Conservation (phyloP, 2,888 invertebrate genomes). For the Erebia ligea region DNA sequence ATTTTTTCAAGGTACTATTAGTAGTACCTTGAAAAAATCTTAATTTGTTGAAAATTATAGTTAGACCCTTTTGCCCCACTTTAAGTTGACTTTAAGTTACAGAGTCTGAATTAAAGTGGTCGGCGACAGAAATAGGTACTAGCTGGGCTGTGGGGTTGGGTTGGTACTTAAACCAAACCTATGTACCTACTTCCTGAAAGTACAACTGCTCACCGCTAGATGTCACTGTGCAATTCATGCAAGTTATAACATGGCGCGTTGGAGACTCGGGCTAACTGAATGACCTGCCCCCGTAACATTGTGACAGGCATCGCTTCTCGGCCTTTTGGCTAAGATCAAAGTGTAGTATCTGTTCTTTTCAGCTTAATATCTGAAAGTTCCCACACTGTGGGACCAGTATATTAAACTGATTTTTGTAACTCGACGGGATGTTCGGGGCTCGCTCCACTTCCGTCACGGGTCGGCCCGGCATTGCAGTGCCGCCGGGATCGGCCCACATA, state of each 20-base stretch:
- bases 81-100: not conserved
- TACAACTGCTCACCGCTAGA: not conserved
- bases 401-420: slow-evolving; percentile 5
- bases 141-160: no score
- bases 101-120: no score
- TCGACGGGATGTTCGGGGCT: slow-evolving; percentile 9
- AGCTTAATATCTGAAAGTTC: slow-evolving; percentile 11
- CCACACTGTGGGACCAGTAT: slow-evolving; percentile 9
- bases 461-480: slow-evolving; percentile 14
- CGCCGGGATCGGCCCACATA: slow-evolving; percentile 12
- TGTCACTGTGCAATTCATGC: not conserved
- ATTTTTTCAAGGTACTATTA: no score
- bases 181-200: not conserved
- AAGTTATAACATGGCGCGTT: not conserved
- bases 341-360: slow-evolving; percentile 11
- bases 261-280: not conserved
- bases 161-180: not conserved
- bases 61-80: not conserved
- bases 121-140: not conserved
- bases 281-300: not conserved
- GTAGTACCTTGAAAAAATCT: no score
- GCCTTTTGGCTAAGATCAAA: slow-evolving; percentile 9
- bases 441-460: slow-evolving; percentile 13
- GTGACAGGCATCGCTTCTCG: not conserved
- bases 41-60: not conserved